These are phyloP conservation scores for Andrena fulva DNA, from an alignment of 2,888 invertebrate species.

Conservation along the genomic window DNA sequence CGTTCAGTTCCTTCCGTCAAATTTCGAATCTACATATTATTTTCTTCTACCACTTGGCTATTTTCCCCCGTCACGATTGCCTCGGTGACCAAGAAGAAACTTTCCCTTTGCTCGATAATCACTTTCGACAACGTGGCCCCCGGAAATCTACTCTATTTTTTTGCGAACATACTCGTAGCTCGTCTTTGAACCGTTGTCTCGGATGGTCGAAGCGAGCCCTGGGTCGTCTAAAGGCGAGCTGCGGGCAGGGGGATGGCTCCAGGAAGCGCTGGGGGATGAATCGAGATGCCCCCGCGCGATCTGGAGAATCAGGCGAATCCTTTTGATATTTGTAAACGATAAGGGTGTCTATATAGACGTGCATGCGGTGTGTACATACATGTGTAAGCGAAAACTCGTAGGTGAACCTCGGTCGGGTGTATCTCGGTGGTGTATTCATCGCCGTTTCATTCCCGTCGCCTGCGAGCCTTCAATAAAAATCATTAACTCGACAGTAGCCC, in stretches of 20 bases:
- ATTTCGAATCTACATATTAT: no score
- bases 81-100: not conserved
- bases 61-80: not conserved
- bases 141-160: conserved; percentile 52
- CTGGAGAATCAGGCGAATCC: conserved; percentile 53
- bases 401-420: conserved; percentile 18
- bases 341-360: conserved; percentile 71
- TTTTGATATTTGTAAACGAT: conserved; percentile 75
- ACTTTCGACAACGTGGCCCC: conserved; percentile 14
- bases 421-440: conserved; percentile 49
- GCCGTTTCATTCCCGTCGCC: conserved; percentile 48
- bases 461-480: conserved; percentile 37
- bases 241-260: not conserved
- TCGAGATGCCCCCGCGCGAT: conserved; percentile 26
- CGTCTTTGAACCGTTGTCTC: conserved; percentile 27
- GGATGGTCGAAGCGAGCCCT: not conserved
- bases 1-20: no score
- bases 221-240: conserved; percentile 7
- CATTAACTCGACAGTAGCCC: not conserved
- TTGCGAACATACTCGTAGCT: conserved; percentile 24
- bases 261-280: conserved; percentile 23
- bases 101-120: conserved; percentile 45
- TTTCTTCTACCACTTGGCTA: not conserved
- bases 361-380: conserved; percentile 74
- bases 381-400: conserved; percentile 50